These are phyloP conservation scores for Jordanella pulchra DNA, from an alignment of 2,797 vertebrate species.

Conservation along the genomic window DNA sequence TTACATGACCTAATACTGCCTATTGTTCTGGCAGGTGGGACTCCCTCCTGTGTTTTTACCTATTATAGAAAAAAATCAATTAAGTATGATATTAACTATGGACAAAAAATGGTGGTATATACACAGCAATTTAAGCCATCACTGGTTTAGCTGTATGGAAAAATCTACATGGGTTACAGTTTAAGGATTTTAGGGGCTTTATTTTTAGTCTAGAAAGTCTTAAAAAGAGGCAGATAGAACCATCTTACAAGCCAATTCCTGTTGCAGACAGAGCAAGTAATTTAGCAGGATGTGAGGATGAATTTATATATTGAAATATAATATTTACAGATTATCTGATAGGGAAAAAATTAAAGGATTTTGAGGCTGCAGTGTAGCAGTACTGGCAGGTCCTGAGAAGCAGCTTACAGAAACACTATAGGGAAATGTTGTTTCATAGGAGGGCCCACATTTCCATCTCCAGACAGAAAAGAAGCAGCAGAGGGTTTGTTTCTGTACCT, in stretches of 20 bases:
- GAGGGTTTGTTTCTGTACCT: slow-evolving; percentile 81
- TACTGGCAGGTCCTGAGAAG: slow-evolving; percentile 17
- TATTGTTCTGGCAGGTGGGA: slow-evolving; percentile 71
- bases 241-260: background rate
- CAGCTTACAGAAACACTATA: background rate
- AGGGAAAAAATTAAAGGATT: slow-evolving; percentile 4
- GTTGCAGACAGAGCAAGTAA: background rate
- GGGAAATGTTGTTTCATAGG: slow-evolving; percentile 3
- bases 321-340: background rate
- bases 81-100: background rate
- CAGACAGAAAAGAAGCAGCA: slow-evolving; percentile 6
- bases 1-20: slow-evolving; percentile 38
- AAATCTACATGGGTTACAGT: background rate
- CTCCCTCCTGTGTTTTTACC: slow-evolving; percentile 19
- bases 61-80: slow-evolving; percentile 5
- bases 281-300: background rate
- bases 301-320: background rate
- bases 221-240: background rate
- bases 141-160: background rate
- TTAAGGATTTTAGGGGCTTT: background rate
- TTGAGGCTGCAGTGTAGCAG: background rate
- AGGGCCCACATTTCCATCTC: background rate
- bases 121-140: background rate
- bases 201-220: background rate
- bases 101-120: background rate